Conservation (phyloP, 2,888 invertebrate species). For the Tachystola acroxantha region DNA sequence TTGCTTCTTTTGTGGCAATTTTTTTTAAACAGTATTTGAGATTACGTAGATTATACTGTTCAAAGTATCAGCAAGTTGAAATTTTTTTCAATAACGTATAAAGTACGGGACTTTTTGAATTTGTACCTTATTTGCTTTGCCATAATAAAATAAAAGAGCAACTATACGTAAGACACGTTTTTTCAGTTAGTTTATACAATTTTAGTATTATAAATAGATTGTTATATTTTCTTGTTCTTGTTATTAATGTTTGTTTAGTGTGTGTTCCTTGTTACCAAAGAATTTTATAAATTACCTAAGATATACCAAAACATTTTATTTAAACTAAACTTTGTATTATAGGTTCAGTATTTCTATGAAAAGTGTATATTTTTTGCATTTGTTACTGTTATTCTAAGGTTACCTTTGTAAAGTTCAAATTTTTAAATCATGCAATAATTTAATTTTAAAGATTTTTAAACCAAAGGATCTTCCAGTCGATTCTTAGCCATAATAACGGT, state of each 20-base stretch:
- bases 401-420: conserved; percentile 70
- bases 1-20: no score
- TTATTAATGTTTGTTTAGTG: conserved; percentile 66
- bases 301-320: conserved; percentile 33
- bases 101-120: no score
- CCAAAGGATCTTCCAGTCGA: conserved; percentile 72
- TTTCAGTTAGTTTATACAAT: conserved; percentile 43
- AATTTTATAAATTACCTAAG: conserved; percentile 41
- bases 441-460: conserved; percentile 25
- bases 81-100: no score
- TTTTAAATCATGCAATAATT: conserved; percentile 52
- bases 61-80: no score
- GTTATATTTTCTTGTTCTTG: conserved; percentile 74
- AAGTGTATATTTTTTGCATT: conserved; percentile 49
- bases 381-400: conserved; percentile 54
- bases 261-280: conserved; percentile 78
- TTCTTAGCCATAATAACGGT: conserved; percentile 54
- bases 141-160: no score
- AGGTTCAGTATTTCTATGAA: conserved; percentile 55
- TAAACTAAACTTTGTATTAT: conserved; percentile 43
- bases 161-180: conserved; percentile 45
- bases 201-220: conserved; percentile 30
- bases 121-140: no score
- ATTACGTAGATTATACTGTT: no score
- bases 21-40: no score